phyloP scores from a whole-genome alignment of 2,113 vertebrate species.

The Silurus asotus region DNA sequence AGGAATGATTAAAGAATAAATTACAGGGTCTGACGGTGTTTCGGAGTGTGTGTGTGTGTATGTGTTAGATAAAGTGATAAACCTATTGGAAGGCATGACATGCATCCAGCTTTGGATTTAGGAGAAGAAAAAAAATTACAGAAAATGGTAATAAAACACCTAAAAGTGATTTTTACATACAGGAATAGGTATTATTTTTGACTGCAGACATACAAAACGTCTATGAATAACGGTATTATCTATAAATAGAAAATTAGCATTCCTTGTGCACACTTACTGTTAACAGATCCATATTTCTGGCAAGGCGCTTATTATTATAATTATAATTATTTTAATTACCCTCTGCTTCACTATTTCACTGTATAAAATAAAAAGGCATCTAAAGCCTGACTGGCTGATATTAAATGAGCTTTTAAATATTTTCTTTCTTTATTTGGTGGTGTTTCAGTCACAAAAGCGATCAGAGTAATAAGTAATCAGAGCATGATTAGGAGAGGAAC shows the following conservation, averaged over 20 bases:
- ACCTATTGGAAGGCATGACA: background rate
- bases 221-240: conserved; percentile 53
- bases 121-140: background rate
- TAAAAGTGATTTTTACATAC: conserved; percentile 28
- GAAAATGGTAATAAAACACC: conserved; percentile 12
- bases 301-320: conserved; percentile 35
- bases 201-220: conserved; percentile 40
- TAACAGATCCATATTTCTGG: conserved; percentile 51
- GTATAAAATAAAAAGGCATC: conserved; percentile 55
- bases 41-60: background rate
- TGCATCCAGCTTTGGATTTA: conserved; percentile 29
- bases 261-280: conserved; percentile 56
- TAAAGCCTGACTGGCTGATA: conserved; percentile 37
- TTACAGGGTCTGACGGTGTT: background rate
- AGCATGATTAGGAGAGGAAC: background rate
- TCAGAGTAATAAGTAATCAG: background rate
- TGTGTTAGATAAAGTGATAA: background rate
- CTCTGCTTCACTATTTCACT: conserved; percentile 56
- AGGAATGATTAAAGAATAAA: background rate
- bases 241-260: conserved; percentile 49
- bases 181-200: conserved; percentile 53
- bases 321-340: background rate
- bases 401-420: conserved; percentile 5
- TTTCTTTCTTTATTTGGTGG: background rate
- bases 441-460: background rate